Conservation (phyloP, 2,113 vertebrate genomes). For the Semnornis frantzii region DNA sequence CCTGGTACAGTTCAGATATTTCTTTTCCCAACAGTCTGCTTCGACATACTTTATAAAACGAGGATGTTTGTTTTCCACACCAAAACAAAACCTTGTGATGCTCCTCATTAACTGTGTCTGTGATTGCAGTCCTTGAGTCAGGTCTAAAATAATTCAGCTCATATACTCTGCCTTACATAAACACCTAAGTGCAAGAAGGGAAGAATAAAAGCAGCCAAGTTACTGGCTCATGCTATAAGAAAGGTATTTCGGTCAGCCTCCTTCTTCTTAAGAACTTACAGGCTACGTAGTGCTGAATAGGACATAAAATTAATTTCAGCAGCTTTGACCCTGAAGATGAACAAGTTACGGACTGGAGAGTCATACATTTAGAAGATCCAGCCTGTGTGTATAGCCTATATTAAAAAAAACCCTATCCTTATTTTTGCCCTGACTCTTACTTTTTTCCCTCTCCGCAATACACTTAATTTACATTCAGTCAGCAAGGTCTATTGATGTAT, state of each 20-base stretch:
- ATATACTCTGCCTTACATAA: neutral
- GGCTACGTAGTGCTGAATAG: neutral
- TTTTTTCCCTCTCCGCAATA: neutral
- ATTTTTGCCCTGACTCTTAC: neutral
- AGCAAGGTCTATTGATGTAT: neutral
- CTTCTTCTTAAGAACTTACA: neutral
- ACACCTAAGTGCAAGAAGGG: neutral
- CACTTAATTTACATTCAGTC: neutral
- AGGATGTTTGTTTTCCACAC: neutral
- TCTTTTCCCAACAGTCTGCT: neutral
- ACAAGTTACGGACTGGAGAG: neutral
- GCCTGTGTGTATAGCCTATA: neutral
- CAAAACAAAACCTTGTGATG: neutral
- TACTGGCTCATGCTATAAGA: neutral
- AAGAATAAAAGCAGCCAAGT: neutral
- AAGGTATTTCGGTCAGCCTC: neutral
- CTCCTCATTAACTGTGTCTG: neutral
- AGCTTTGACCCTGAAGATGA: neutral
- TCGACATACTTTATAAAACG: neutral
- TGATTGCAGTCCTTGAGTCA: neutral
- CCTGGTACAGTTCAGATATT: neutral
- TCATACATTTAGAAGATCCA: neutral
- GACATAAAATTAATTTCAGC: neutral
- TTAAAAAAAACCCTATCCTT: neutral
- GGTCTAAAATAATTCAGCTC: neutral